Evolutionary conservation across 2,797 vertebrate genomes (phyloP), one percentile per base, ranked within the genome.

Genomic region (Myoxocephalus aenaeus): DNA sequence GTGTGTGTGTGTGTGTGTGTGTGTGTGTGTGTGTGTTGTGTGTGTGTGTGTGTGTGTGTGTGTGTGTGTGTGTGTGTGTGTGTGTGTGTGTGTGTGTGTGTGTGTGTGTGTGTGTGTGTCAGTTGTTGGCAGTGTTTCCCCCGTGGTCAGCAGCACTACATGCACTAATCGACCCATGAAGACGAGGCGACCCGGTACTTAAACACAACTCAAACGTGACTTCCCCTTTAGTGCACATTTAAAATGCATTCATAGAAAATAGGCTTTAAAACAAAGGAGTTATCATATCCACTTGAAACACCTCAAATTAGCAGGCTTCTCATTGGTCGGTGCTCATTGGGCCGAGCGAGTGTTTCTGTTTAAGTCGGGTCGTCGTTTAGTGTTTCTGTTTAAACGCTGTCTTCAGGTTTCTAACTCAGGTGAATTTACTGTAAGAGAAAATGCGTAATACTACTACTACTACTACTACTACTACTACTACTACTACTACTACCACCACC

Each of bases 401-500:
- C 95, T 77, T 86, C 80, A 92, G 95, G 96, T 96, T 93, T 97
- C 94, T 95, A 97, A 97, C 98, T 99, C 98, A 99, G 98, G 98
- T 97, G 98, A 96, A 96, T 90, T 93, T 86, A 89, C 83, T 90
- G 85, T 90, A 94, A 93, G 87, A 86, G 68, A 67, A 77, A 65
- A 70, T 66, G 32, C 74, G 71, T 82, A 72, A 80, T 76, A 20
- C 75, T 74, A 69, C 50, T 82, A 71, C 80, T 75, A 84, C 78
- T 84, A 20, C 75, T 72, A 69, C 77, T n/a, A n/a, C n/a, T n/a
- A n/a, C n/a, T n/a, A 20, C 73, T 73, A 69, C 78, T 87, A 87
- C 81, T 82, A 77, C 75, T 73, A 67, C 79, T 87, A 87, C 82
- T 82, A 77, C 77, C 82, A 20, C 74, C 72, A 69, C 67, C 71